A percentile compares a stretch with the other conserved stretches of the same genome.
Evolutionary conservation across 2,797 vertebrate genomes (phyloP).

Genomic region (Molothrus ater): DNA sequence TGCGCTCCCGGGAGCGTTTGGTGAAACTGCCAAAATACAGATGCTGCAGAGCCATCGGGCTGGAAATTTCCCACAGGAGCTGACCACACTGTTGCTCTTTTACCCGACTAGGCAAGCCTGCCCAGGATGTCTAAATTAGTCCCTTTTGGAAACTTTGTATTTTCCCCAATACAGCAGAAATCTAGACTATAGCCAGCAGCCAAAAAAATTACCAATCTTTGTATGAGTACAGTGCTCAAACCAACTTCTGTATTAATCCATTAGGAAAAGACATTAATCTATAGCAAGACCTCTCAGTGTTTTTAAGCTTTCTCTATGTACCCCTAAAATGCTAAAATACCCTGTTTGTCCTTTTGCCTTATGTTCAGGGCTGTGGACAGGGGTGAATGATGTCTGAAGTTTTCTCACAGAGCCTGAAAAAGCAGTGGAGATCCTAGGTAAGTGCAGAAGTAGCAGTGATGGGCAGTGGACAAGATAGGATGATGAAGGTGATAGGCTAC

Average conservation of each 20-base stretch:
- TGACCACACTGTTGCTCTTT: background rate
- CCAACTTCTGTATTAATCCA: background rate
- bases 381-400: background rate
- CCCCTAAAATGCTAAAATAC: background rate
- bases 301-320: background rate
- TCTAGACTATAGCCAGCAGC: background rate
- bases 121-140: background rate
- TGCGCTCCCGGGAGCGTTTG: background rate
- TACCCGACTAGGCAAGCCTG: background rate
- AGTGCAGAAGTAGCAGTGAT: background rate
- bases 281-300: background rate
- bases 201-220: background rate
- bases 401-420: background rate
- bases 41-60: background rate
- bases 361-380: background rate
- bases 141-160: background rate
- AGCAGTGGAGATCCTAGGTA: background rate
- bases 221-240: background rate
- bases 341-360: background rate
- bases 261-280: background rate
- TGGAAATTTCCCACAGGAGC: background rate
- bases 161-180: background rate
- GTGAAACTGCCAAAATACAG: slow-evolving; percentile 12
- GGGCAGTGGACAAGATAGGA: background rate
- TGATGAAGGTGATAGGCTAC: background rate